Conservation (phyloP, 2,888 invertebrate genomes). For the Sinelater perroti region DNA sequence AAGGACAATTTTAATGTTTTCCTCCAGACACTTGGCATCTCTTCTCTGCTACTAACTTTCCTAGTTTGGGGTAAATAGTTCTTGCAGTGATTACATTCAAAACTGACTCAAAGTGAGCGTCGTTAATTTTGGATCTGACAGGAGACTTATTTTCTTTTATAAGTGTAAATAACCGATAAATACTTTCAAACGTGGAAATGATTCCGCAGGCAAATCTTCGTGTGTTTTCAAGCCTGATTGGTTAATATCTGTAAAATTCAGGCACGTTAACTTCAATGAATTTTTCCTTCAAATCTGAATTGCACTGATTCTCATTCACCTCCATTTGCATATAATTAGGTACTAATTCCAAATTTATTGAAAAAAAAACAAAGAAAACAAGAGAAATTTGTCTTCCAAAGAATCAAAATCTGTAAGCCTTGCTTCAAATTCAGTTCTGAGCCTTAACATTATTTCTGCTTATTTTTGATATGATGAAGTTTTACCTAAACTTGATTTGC, state of each 20-base stretch:
- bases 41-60: slow-evolving; percentile 6
- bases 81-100: too few species aligned
- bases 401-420: slow-evolving; percentile 40
- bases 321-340: slow-evolving; percentile 31
- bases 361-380: too few species aligned
- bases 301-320: slow-evolving; percentile 24
- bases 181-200: slow-evolving; percentile 40
- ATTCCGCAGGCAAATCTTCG: slow-evolving; percentile 32
- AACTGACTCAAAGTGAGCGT: too few species aligned
- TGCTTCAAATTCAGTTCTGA: slow-evolving; percentile 41
- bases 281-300: slow-evolving; percentile 38
- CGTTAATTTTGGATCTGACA: slow-evolving; percentile 1
- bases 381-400: slow-evolving; percentile 18
- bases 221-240: slow-evolving; percentile 27
- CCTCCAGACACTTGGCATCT: too few species aligned
- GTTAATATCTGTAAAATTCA: not conserved
- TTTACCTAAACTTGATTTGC: slow-evolving; percentile 16
- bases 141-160: slow-evolving; percentile 27
- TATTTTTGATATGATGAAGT: slow-evolving; percentile 25
- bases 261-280: not conserved
- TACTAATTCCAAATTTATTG: slow-evolving; percentile 23
- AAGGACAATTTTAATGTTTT: too few species aligned
- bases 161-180: slow-evolving; percentile 39
- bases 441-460: slow-evolving; percentile 16
- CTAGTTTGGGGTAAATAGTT: not conserved